Percentiles rank a stretch among this genome's conserved stretches.
Conservation (phyloP, 2,797 vertebrate genomes). For the Etheostoma nigrum region DNA sequence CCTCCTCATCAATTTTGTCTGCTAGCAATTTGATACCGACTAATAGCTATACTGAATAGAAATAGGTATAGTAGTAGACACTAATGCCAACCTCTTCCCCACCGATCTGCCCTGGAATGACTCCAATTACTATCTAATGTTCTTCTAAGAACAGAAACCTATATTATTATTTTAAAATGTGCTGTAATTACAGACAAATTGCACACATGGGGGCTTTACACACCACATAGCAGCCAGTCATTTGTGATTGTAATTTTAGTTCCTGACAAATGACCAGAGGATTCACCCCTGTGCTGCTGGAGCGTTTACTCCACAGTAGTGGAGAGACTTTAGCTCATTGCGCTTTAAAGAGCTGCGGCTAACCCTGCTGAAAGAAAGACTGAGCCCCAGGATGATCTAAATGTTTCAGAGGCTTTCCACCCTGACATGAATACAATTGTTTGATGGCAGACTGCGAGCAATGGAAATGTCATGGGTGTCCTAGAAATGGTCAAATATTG, state of each 20-base stretch:
- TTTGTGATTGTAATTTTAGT: not conserved
- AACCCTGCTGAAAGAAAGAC: slow-evolving; percentile 7
- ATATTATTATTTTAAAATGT: not conserved
- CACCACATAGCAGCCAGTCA: not conserved
- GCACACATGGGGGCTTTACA: not conserved
- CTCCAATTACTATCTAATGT: not conserved
- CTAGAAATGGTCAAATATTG: slow-evolving; percentile 2
- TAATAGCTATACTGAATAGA: too few species aligned
- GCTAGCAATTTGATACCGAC: too few species aligned
- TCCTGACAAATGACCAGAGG: not conserved
- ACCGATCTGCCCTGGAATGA: not conserved
- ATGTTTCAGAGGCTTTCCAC: slow-evolving; percentile 33
- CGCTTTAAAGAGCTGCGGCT: slow-evolving; percentile 20
- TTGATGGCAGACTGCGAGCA: slow-evolving; percentile 3
- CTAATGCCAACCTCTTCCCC: not conserved
- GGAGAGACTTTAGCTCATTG: not conserved
- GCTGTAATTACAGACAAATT: not conserved
- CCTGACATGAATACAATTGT: slow-evolving; percentile 1
- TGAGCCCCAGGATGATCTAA: slow-evolving; percentile 17
- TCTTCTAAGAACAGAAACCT: too few species aligned
- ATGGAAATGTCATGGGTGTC: not conserved
- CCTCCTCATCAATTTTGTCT: too few species aligned
- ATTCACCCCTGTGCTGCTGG: not conserved
- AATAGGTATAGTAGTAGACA: too few species aligned
- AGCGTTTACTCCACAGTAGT: slow-evolving; percentile 2